Evolutionary conservation across 1,140 invertebrate species (phyloP), one percentile per base, ranked within the genome.

Genomic region (Medauroidea extradentata): DNA sequence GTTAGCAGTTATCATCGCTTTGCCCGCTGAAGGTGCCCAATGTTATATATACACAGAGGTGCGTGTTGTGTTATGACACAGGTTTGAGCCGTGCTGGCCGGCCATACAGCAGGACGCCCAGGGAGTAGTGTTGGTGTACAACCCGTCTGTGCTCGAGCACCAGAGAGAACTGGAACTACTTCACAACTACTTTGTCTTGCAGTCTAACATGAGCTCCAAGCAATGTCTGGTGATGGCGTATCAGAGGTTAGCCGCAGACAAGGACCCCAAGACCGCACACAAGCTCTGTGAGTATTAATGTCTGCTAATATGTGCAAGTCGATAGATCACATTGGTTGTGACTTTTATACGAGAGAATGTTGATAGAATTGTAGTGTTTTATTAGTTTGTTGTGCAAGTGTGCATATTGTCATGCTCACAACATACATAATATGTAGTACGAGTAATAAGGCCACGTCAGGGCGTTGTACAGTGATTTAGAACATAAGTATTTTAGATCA

Each of bases 71-170:
- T 11, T 11, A 11, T 63, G 72, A 70, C 73, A 25, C 62, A 91
- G 89, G 67, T 90, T 83, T 75, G 84, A 88, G 71, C 78, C 79
- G 14, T 91, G 87, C 70, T 93, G 90, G 90, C 85, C 89, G 51
- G 86, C 86, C 8, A 79, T 91, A 59, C 81, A 85, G 43, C 77
- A 81, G 69, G 83, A 86, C 67, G 75, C 82, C 2, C 80, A 85
- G 65, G 90, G 88, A 21, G 80, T 89, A n/a, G 80, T 92, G 48
- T 80, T 92, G 65, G 85, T 91, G 3, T 90, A 84, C 63, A 88
- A 84, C 65, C 79, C 81, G 18, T 79, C 81, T 50, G 75, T 77
- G 5, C 76, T 79, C 21, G 77, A 78, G 48, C 78, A 79, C 61
- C 69, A 81, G 29, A 80, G 81, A 68, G 83, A 88, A 66, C 71